phyloP scores from a whole-genome alignment of 2,888 invertebrate genomes.

The Dasysyrphus tricinctus region DNA sequence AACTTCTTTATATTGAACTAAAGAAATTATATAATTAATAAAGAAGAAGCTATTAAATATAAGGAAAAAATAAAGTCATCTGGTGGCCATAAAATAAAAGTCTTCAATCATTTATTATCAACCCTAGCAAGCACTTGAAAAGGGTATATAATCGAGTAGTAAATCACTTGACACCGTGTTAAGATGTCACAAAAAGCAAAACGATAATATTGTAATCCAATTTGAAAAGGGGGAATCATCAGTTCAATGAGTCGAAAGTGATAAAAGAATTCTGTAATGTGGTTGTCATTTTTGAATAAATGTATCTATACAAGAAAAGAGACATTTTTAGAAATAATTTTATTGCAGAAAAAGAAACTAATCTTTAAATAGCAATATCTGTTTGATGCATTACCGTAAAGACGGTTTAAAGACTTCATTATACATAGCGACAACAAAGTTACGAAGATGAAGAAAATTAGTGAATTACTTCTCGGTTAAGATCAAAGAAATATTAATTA shows the following conservation, averaged over 20 bases:
- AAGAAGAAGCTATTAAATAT: too few relatives aligned
- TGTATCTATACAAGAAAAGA: neutral
- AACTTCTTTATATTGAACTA: too few relatives aligned
- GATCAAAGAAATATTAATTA: too few relatives aligned
- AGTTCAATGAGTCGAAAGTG: constrained; percentile 56
- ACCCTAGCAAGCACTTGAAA: constrained; percentile 25
- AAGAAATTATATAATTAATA: too few relatives aligned
- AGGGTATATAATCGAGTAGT: constrained; percentile 47
- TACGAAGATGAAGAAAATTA: too few relatives aligned
- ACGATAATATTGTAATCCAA: constrained; percentile 42
- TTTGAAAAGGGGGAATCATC: constrained; percentile 37
- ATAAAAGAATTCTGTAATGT: constrained; percentile 29
- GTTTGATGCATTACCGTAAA: neutral
- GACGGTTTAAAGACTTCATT: neutral
- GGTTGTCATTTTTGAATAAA: constrained; percentile 5
- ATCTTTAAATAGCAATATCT: neutral
- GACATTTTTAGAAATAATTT: constrained; percentile 7
- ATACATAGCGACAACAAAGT: neutral
- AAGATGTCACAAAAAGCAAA: constrained; percentile 47
- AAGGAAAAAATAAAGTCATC: neutral
- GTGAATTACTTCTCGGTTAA: too few relatives aligned
- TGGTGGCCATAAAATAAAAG: constrained; percentile 46
- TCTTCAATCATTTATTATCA: constrained; percentile 7
- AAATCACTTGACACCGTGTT: constrained; percentile 60
- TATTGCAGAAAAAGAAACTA: constrained; percentile 11